Evolutionary conservation across 2,797 vertebrate species (phyloP), one percentile per base, ranked within the genome.

Genomic region (Acanthis flammea): DNA sequence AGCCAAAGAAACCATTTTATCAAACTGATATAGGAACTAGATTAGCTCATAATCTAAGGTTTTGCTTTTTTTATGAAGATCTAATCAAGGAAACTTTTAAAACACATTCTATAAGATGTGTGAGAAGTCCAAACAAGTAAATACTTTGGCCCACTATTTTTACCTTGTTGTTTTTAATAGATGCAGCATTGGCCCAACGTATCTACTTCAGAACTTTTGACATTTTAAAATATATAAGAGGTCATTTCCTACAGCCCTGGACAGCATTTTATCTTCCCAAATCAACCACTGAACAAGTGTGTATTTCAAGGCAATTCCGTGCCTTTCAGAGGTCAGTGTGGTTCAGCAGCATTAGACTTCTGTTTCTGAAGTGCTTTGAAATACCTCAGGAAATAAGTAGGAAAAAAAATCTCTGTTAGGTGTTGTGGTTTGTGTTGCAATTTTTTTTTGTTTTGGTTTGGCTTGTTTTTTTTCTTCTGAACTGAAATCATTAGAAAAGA

Each of bases 301-400:
- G 55, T n/a, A 66, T 88, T 91, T 92, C 76, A 88, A 93, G 70
- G 51, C 9, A 37, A 84, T 88, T 91, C 92, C 47, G 25, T 83
- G 70, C 9, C 37, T 91, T 88, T 88, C 82, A 86, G 79, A 81
- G 82, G 65, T 92, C 82, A 83, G 14, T 0, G 2, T 50, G 39
- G 73, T 81, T 95, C 88, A 92, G 10, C 37, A 16, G 25, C 47
- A 86, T 90, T 77, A 83, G 19, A 80, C 42, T 86, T 80, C 45
- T 79, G 12, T 30, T 91, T 67, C 61, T 88, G 57, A 86, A 90
- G 66, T 55, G 47, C 76, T 94, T 93, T 95, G 91, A 95, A 92
- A 81, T 90, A 86, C 14, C 30, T 93, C 42, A 81, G 77, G 47
- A 94, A 91, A 78, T 31, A 91, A 94, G 35, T 55, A 83, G 66